These are phyloP conservation scores for Empidonax traillii DNA, from an alignment of 2,113 vertebrate genomes.

Conservation along the genomic window DNA sequence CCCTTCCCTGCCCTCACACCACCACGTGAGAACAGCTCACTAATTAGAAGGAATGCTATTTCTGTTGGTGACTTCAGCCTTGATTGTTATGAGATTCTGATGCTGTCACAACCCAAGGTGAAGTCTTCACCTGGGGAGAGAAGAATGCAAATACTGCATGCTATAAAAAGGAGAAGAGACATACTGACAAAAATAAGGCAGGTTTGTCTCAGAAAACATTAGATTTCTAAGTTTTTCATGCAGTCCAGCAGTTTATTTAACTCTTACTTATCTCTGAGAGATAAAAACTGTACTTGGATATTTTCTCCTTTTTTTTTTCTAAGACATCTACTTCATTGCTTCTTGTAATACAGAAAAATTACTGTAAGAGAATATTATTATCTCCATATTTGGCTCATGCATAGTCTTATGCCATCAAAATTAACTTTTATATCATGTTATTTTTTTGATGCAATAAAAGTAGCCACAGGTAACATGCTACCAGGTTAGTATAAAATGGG, in stretches of 20 bases:
- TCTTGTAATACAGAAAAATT: neutral
- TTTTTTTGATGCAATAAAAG: neutral
- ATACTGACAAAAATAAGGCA: neutral
- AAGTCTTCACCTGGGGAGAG: neutral
- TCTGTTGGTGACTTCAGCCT: slow-evolving; percentile 3
- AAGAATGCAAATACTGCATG: neutral
- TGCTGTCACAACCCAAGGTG: slow-evolving; percentile 9
- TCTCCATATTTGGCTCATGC: neutral
- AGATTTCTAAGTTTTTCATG: neutral
- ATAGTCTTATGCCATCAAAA: neutral
- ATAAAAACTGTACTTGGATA: neutral
- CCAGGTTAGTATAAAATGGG: neutral
- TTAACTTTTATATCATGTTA: neutral
- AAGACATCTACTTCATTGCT: neutral
- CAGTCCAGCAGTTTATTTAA: neutral
- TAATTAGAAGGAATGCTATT: slow-evolving; percentile 23
- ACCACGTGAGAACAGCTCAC: neutral
- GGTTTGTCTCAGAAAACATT: neutral
- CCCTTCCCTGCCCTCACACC: neutral
- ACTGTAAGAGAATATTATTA: neutral
- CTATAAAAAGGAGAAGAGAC: neutral
- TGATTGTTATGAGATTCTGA: neutral
- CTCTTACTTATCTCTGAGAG: neutral
- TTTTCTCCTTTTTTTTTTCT: neutral
- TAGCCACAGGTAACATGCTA: neutral